These are phyloP conservation scores for Homarus gammarus DNA, from an alignment of 2,888 invertebrate species.

Conservation along the genomic window DNA sequence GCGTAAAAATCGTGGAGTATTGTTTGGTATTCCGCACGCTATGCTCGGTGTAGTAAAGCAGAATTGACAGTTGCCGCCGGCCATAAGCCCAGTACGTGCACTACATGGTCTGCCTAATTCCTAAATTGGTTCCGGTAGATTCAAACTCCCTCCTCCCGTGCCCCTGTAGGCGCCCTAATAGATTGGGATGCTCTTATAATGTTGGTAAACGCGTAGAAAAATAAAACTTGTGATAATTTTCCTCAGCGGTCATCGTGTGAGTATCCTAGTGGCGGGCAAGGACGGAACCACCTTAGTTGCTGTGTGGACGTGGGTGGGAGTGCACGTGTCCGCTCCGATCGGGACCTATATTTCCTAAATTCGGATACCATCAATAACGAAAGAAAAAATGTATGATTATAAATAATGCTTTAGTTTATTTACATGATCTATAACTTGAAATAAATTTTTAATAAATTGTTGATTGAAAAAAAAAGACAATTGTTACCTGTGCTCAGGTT, in stretches of 20 bases:
- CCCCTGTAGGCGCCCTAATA: background rate
- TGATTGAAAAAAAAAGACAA: no score
- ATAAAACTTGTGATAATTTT: constrained; percentile 46
- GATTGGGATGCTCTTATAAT: background rate
- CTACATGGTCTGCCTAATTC: constrained; percentile 28
- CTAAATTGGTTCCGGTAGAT: constrained; percentile 8
- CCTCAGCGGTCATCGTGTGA: constrained; percentile 56
- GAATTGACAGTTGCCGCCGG: constrained; percentile 46
- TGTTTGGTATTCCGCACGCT: constrained; percentile 51
- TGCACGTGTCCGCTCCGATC: constrained; percentile 49
- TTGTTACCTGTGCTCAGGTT: no score
- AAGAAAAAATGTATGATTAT: constrained; percentile 44
- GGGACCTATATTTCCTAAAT: constrained; percentile 16
- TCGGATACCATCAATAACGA: background rate
- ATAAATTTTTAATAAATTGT: background rate
- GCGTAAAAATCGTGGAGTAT: constrained; percentile 36
- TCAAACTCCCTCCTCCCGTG: constrained; percentile 9
- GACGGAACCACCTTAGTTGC: constrained; percentile 59
- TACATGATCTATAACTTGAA: background rate
- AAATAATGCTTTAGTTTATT: background rate
- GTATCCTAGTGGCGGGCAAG: constrained; percentile 65
- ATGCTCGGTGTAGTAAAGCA: constrained; percentile 33
- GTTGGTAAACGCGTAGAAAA: constrained; percentile 21
- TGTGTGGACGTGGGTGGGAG: constrained; percentile 57
- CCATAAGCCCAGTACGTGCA: constrained; percentile 43